phyloP scores from a whole-genome alignment of 2,797 vertebrate species.

The Aldrovandia affinis region DNA sequence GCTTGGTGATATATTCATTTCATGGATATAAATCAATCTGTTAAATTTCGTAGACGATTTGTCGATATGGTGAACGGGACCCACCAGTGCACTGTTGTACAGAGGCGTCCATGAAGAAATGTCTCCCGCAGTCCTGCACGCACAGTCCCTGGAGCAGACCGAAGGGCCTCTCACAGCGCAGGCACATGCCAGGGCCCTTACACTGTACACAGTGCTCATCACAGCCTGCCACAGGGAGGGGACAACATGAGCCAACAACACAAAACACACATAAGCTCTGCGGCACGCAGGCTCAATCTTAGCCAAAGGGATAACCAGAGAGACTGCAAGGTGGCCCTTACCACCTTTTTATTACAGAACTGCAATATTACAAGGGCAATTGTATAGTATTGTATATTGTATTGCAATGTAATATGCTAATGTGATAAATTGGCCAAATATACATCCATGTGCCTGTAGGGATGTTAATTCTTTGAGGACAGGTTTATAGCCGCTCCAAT shows the following conservation, averaged over 20 bases:
- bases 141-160: conserved; percentile 74
- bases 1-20: not conserved
- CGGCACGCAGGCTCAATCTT: not conserved
- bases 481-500: not conserved
- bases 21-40: not conserved
- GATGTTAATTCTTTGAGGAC: not conserved
- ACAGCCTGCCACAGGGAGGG: conserved; percentile 72
- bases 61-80: conserved; percentile 13
- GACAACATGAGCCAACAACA: not conserved
- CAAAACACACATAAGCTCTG: not conserved
- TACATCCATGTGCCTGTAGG: not conserved
- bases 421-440: not conserved
- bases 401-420: not conserved
- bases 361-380: not conserved
- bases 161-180: conserved; percentile 75
- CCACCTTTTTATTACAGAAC: not conserved
- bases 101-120: conserved; percentile 65
- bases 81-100: conserved; percentile 77
- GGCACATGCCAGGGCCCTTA: conserved; percentile 69
- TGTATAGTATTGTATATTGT: too few relatives aligned
- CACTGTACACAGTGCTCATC: conserved; percentile 81
- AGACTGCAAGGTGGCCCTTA: not conserved
- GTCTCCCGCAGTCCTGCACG: conserved; percentile 75
- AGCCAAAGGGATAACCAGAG: too few relatives aligned
- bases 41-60: not conserved